Percentiles rank a stretch among this genome's conserved stretches.
phyloP scores from a whole-genome alignment of 2,797 vertebrate species.

The Galagoides demidoff region DNA sequence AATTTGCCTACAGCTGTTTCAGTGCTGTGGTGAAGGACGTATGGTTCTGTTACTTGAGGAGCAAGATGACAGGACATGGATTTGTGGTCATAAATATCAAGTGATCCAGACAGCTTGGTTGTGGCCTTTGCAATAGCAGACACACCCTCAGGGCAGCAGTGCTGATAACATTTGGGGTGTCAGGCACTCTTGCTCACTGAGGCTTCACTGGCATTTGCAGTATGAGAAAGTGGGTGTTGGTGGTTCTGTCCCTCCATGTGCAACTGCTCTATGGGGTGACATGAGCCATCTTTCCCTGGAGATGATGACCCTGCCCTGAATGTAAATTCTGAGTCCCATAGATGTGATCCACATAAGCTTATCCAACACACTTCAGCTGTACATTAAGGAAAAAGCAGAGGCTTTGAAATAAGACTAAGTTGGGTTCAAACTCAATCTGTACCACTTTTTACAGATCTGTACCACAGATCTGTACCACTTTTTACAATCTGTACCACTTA shows the following conservation, averaged over 20 bases:
- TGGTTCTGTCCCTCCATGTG: neutral
- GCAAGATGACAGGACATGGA: neutral
- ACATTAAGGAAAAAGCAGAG: neutral
- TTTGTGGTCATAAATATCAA: neutral
- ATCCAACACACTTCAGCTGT: neutral
- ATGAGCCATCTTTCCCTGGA: neutral
- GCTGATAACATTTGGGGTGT: neutral
- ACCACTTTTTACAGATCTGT: neutral
- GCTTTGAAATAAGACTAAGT: neutral
- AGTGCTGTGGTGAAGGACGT: neutral
- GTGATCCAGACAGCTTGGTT: neutral
- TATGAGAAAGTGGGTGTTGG: neutral
- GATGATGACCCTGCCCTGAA: neutral
- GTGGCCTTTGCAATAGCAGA: neutral
- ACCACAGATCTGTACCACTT: too few species aligned
- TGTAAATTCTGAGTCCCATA: neutral
- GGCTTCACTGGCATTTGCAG: neutral
- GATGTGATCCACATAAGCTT: neutral
- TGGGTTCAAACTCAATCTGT: neutral
- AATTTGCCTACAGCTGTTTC: neutral
- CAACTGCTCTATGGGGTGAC: too few species aligned
- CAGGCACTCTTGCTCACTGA: neutral
- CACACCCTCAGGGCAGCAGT: neutral
- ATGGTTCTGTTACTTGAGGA: neutral
- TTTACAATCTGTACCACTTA: neutral